Evolutionary conservation across 2,888 invertebrate genomes (phyloP), one percentile per base, ranked within the genome.

Genomic region (Rhynchonema sp.): DNA sequence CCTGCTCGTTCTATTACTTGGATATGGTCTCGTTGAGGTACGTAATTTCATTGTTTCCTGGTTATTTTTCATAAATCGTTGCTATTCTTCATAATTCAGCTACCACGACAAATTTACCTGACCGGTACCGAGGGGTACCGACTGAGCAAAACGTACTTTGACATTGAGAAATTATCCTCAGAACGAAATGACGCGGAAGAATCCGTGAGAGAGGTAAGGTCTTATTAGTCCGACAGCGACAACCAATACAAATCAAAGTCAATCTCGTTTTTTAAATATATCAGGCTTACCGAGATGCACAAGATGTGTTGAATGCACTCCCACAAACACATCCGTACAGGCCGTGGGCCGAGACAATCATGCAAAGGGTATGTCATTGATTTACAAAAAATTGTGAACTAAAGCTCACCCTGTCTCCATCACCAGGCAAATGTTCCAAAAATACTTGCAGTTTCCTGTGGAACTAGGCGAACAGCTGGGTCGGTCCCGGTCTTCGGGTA

Each of bases 151-250:
- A 65, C 66, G 1, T 72, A 72, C 60, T 72, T 72, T 60, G 69
- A 71, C 60, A 64, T 72, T 27, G 54, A 72, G 56, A 71, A 71
- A 58, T 59, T 72, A 56, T 69, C 70, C 2, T 84, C 86, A 1
- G 96, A 96, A 70, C 90, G 89, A 74, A 87, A 87, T 69, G 96
- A 98, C 76, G 91, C 94, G 2, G 94, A 98, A 74, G 96, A 96
- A 76, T 85, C 84, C 63, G 83, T 98, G 1, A 91, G 94, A 74
- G 92, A 94, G 38, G n/a, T n/a, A n/a, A n/a, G n/a, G n/a, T n/a
- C n/a, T n/a, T n/a, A n/a, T n/a, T n/a, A 22, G 22, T 9, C 38
- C 20, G n/a, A n/a, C n/a, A 46, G 46, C 13, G 46, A 22, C 13
- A 46, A 46, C 13, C 13, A 46, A 13, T 13, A 46, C 13, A 46